Percentiles rank a stretch among this genome's conserved stretches.
phyloP scores from a whole-genome alignment of 2,888 invertebrate species.

The Diaphora mendica region DNA sequence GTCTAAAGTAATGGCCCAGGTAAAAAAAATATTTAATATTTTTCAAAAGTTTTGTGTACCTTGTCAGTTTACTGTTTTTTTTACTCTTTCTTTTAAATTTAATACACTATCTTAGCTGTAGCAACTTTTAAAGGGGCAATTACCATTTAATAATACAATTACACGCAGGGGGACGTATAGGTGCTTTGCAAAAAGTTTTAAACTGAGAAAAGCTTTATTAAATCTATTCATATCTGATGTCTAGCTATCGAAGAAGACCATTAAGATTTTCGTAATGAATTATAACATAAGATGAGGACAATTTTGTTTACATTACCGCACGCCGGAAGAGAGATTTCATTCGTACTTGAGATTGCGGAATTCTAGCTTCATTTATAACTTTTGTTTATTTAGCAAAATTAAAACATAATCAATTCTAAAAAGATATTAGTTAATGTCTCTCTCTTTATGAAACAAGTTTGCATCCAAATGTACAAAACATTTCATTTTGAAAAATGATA shows the following conservation, averaged over 20 bases:
- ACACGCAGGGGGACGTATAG: not conserved
- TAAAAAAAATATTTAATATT: too few relatives aligned
- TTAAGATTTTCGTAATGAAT: slow-evolving; percentile 28
- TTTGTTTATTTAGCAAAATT: not conserved
- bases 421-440: not conserved
- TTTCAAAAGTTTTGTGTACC: too few relatives aligned
- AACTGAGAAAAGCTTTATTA: not conserved
- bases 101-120: not conserved
- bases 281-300: slow-evolving; percentile 27
- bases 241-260: slow-evolving; percentile 9
- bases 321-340: slow-evolving; percentile 36
- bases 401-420: not conserved
- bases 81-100: too few relatives aligned
- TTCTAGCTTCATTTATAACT: slow-evolving; percentile 10
- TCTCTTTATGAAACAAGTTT: not conserved
- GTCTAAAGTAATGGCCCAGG: too few relatives aligned
- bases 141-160: too few relatives aligned
- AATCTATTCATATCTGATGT: not conserved
- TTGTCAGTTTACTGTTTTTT: too few relatives aligned
- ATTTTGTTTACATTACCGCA: slow-evolving; percentile 34
- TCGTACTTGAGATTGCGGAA: slow-evolving; percentile 9
- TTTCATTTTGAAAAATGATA: not conserved
- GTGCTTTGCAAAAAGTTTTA: not conserved
- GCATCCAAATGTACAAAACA: not conserved
- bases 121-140: not conserved